A percentile compares a stretch with the other conserved stretches of the same genome.
phyloP scores from a whole-genome alignment of 1,140 invertebrate species.

The Akabosia matsudoensis region DNA sequence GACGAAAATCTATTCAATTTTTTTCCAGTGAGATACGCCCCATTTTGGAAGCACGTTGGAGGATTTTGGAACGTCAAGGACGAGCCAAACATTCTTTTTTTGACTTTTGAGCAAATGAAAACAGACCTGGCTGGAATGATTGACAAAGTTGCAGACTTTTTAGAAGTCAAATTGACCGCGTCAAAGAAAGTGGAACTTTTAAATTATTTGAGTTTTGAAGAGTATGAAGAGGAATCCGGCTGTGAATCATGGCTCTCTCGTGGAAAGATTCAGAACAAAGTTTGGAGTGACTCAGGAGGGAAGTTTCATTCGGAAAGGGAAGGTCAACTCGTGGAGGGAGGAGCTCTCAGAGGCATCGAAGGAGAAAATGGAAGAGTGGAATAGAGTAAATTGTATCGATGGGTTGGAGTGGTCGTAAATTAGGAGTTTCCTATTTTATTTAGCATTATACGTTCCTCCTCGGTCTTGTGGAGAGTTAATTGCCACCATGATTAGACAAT shows the following conservation, averaged over 20 bases:
- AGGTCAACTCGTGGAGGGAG: conserved; percentile 44
- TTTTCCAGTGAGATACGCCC: neutral
- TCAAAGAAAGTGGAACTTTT: conserved; percentile 63
- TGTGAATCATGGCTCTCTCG: conserved; percentile 57
- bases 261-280: conserved; percentile 9
- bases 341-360: conserved; percentile 58
- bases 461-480: too few relatives aligned
- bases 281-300: conserved; percentile 24
- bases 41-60: conserved; percentile 59
- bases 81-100: conserved; percentile 71
- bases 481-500: too few relatives aligned
- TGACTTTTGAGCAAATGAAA: conserved; percentile 85
- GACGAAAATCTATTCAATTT: neutral
- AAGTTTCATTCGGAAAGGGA: conserved; percentile 44
- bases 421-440: too few relatives aligned
- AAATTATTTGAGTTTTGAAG: conserved; percentile 71
- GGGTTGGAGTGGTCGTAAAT: neutral
- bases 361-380: conserved; percentile 44
- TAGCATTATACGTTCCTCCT: too few relatives aligned
- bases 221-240: conserved; percentile 77
- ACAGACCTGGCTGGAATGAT: conserved; percentile 64
- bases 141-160: conserved; percentile 67
- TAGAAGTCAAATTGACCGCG: conserved; percentile 64
- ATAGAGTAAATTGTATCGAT: conserved; percentile 33
- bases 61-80: conserved; percentile 69